Percentiles rank a stretch among this genome's conserved stretches.
Evolutionary conservation across 2,888 invertebrate genomes (phyloP).

Genomic region (Pocota personata): DNA sequence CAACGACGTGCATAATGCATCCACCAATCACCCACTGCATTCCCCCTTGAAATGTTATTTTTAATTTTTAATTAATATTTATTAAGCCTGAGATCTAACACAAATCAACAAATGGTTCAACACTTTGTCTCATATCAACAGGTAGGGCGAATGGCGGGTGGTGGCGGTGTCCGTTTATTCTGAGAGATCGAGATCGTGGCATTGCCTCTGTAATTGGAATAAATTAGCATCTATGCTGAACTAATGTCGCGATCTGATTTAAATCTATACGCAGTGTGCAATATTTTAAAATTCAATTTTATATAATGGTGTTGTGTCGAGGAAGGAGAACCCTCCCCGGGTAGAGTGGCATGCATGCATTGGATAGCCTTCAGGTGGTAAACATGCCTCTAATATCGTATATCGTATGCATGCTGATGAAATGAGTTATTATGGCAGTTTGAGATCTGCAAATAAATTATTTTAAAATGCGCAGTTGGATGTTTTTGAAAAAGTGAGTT

Average conservation of each 20-base stretch:
- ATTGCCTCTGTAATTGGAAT: constrained; percentile 57
- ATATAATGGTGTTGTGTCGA: constrained; percentile 16
- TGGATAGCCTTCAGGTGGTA: constrained; percentile 40
- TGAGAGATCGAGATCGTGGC: constrained; percentile 43
- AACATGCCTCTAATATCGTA: constrained; percentile 29
- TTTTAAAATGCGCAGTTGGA: constrained; percentile 31
- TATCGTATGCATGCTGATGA: constrained; percentile 47
- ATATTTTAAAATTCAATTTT: neutral
- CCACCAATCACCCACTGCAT: constrained; percentile 53
- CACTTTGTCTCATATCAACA: constrained; percentile 47
- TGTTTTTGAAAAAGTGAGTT: constrained; percentile 26
- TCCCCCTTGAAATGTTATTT: constrained; percentile 11
- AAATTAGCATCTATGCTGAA: constrained; percentile 59
- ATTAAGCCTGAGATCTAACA: constrained; percentile 40
- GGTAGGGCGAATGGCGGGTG: neutral
- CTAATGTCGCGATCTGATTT: constrained; percentile 63
- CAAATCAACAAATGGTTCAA: constrained; percentile 56
- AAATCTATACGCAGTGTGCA: constrained; percentile 48
- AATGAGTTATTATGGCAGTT: constrained; percentile 67
- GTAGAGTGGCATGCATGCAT: neutral
- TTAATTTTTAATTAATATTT: constrained; percentile 58
- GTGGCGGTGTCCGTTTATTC: neutral
- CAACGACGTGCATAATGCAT: constrained; percentile 51
- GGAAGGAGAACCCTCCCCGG: constrained; percentile 44
- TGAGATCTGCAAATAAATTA: constrained; percentile 54